A percentile compares a stretch with the other conserved stretches of the same genome.
Conservation (phyloP, 2,888 invertebrate genomes). For the Ligdia adustata region DNA sequence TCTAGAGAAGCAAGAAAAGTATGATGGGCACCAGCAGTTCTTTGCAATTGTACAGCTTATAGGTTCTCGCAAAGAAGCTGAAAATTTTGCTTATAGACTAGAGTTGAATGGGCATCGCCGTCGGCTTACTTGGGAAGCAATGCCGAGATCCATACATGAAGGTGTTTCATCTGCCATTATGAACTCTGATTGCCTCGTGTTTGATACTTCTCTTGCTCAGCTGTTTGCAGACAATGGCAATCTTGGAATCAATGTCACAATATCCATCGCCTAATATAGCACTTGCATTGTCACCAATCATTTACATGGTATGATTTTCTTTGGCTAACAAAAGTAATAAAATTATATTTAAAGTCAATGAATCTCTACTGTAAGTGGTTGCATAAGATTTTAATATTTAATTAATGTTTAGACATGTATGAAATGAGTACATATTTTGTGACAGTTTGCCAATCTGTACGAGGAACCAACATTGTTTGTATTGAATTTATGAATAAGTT, state of each 20-base stretch:
- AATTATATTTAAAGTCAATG: constrained; percentile 53
- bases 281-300: constrained; percentile 42
- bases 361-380: constrained; percentile 30
- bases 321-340: constrained; percentile 51
- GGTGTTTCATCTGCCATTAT: constrained; percentile 98
- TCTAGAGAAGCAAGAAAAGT: constrained; percentile 98
- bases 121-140: constrained; percentile 99
- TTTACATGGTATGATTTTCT: constrained; percentile 39
- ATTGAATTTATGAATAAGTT: constrained; percentile 44
- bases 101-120: constrained; percentile 98
- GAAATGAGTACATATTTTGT: constrained; percentile 46
- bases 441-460: constrained; percentile 43
- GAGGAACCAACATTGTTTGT: constrained; percentile 44
- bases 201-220: constrained; percentile 99
- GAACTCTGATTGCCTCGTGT: constrained; percentile 99
- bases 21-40: constrained; percentile 97
- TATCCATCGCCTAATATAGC: constrained; percentile 91
- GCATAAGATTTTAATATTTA: constrained; percentile 28
- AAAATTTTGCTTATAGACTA: constrained; percentile 98
- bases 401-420: constrained; percentile 34
- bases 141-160: constrained; percentile 99
- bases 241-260: constrained; percentile 99
- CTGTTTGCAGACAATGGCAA: constrained; percentile 99
- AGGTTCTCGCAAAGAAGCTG: constrained; percentile 99
- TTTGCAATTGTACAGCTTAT: constrained; percentile 99